Conservation (phyloP, 2,797 vertebrate species). For the Salarias fasciatus region DNA sequence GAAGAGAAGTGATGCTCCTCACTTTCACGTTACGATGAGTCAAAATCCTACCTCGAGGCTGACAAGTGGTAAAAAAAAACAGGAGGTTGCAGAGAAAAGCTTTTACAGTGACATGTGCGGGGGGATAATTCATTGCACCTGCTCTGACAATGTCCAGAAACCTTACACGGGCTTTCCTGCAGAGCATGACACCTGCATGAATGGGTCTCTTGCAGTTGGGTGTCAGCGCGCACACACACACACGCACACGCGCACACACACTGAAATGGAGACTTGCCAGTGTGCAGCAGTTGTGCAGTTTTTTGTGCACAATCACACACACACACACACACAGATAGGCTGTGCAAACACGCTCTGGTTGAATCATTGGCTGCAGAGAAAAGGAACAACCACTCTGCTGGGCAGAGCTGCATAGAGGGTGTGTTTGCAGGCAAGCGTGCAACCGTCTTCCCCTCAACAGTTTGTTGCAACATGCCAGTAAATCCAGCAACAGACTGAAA, state of each 20-base stretch:
- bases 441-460: background rate
- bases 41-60: slow-evolving; percentile 45
- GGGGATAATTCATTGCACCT: slow-evolving; percentile 71
- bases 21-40: slow-evolving; percentile 51
- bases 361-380: slow-evolving; percentile 13
- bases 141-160: slow-evolving; percentile 68
- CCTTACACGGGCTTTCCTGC: slow-evolving; percentile 52
- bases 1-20: slow-evolving; percentile 23
- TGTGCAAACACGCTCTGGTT: slow-evolving; percentile 5
- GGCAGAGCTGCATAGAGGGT: slow-evolving; percentile 6
- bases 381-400: slow-evolving; percentile 3
- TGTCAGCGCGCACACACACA: slow-evolving; percentile 31
- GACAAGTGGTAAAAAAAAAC: slow-evolving; percentile 26
- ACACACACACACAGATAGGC: too few species aligned
- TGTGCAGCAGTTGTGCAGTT: too few species aligned
- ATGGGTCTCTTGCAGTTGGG: slow-evolving; percentile 53
- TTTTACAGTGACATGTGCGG: slow-evolving; percentile 45
- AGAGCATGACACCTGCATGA: slow-evolving; percentile 64
- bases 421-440: background rate
- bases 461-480: background rate
- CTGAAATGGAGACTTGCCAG: too few species aligned
- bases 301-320: too few species aligned
- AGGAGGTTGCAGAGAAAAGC: slow-evolving; percentile 30
- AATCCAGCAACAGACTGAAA: background rate
- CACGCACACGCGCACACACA: slow-evolving; percentile 1